These are phyloP conservation scores for Donacobius atricapilla DNA, from an alignment of 2,113 vertebrate genomes.

Conservation along the genomic window DNA sequence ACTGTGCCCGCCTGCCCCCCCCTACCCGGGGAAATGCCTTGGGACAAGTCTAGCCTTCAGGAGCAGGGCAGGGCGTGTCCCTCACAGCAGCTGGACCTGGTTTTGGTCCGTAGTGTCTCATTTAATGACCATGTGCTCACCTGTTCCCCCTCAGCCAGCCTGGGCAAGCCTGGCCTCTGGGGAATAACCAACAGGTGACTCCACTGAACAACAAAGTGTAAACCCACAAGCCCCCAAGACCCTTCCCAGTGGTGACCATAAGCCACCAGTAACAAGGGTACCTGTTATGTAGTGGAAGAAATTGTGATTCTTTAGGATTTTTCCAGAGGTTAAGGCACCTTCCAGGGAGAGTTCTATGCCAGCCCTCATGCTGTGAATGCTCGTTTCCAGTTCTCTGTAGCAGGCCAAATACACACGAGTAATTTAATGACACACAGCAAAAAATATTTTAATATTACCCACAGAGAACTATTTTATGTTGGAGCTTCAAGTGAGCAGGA, in stretches of 20 bases:
- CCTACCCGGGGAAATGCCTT: neutral
- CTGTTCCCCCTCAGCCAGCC: conserved; percentile 10
- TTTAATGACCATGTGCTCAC: neutral
- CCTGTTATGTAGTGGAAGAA: neutral
- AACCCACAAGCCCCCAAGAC: neutral
- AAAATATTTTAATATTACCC: fast-evolving
- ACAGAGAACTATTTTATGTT: neutral
- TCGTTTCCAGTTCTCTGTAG: neutral
- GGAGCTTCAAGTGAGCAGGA: neutral
- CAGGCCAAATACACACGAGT: neutral
- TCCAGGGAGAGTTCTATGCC: neutral
- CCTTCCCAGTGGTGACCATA: neutral
- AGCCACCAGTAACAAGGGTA: fast-evolving
- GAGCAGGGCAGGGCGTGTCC: neutral
- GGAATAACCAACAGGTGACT: neutral
- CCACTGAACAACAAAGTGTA: neutral
- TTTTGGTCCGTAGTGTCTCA: neutral
- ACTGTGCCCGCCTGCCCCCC: no score
- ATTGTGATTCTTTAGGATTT: neutral
- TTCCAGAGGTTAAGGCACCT: neutral
- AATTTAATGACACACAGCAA: neutral
- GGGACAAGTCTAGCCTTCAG: neutral
- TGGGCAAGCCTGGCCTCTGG: neutral
- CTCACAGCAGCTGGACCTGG: neutral
- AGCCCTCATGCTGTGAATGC: fast-evolving